Evolutionary conservation across 2,888 invertebrate species (phyloP).

Genomic region (Troides aeacus): DNA sequence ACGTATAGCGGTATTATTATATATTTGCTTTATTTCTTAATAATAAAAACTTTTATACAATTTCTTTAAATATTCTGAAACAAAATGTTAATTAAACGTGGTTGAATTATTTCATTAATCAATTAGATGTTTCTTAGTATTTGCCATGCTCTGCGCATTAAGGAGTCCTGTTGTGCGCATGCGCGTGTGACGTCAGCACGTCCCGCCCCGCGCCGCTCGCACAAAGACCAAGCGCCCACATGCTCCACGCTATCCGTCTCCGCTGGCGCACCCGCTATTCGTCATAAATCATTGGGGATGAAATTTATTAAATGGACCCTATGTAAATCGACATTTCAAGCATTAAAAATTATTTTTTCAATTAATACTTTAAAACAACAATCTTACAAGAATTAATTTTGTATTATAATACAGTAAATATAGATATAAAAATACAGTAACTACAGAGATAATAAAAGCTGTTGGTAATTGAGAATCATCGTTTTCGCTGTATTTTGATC

Average conservation of each 20-base stretch:
- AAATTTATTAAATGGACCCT: conserved; percentile 39
- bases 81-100: not conserved
- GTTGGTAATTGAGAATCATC: too few species aligned
- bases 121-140: conserved; percentile 41
- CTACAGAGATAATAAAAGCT: too few species aligned
- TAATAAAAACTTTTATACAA: not conserved
- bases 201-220: conserved; percentile 45
- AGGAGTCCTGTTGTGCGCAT: conserved; percentile 63
- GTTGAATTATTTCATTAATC: not conserved
- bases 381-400: too few species aligned
- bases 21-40: not conserved
- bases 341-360: not conserved
- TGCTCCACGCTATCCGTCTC: conserved; percentile 41
- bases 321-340: conserved; percentile 32
- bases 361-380: not conserved
- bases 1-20: too few species aligned
- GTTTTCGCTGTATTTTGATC: too few species aligned
- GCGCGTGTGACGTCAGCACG: conserved; percentile 72
- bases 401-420: too few species aligned
- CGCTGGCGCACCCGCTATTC: conserved; percentile 39
- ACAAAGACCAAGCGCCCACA: conserved; percentile 36
- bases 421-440: too few species aligned
- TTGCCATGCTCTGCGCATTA: conserved; percentile 48
- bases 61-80: not conserved
- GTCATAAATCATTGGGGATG: conserved; percentile 44